Evolutionary conservation across 2,888 invertebrate species (phyloP), one percentile per base, ranked within the genome.

Genomic region (Lochmaea crataegi): DNA sequence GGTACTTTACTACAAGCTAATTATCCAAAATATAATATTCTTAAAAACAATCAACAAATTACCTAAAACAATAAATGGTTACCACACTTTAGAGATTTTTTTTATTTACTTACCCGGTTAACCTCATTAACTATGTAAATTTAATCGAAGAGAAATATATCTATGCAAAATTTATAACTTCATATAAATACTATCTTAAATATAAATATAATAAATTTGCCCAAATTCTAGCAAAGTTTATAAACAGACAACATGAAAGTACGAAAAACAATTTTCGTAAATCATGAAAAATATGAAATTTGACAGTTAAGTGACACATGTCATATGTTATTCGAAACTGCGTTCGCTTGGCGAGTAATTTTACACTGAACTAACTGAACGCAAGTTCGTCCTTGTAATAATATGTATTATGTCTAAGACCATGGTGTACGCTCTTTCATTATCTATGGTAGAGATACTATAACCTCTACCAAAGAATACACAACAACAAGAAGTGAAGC

Each of bases 131-230:
- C 53, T 53, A 18, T 16, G 9, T 53, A 18, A 16, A 53, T 53
- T 10, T 16, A 53, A 16, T 18, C 53, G 16, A 53, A 10, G 11
- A 53, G 11, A 53, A 16, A 53, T 53, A 53, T 18, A 53, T 7
- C 18, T 16, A n/a, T 53, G 14, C 14, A 48, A 16, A 48, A 48
- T 48, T n/a, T n/a, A 48, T 48, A 48, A 14, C n/a, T n/a, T 48
- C n/a, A 48, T 48, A 48, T 48, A 48, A 48, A 48, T 48, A 48
- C 7, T 14, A n/a, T 53, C 9, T 53, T 53, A 53, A 51, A 51
- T 51, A 51, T 51, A 53, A 53, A 16, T 53, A 53, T 53, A 53
- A 18, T 10, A 18, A 53, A 53, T 53, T 53, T 53, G 16, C 53
- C 16, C 53, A 18, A 53, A 53, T 53, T 53, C 10, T 16, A 53